Conservation (phyloP, 2,797 vertebrate species). For the Coluber constrictor region DNA sequence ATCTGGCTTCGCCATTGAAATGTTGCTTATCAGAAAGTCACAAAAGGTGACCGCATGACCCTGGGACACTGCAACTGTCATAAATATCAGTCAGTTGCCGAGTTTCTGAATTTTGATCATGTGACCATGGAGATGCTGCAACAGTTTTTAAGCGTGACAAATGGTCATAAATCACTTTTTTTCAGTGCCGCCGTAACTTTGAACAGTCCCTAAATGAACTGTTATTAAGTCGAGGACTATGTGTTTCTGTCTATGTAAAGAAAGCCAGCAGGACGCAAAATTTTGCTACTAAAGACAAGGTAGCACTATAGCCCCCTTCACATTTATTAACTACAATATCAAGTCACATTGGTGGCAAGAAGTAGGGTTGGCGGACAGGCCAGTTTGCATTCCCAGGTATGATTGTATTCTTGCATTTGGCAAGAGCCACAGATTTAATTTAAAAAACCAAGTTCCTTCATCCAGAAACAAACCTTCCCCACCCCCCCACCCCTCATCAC, state of each 20-base stretch:
- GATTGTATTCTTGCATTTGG: slow-evolving; percentile 11
- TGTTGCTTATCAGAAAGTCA: neutral
- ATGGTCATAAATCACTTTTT: neutral
- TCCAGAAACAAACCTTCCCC: neutral
- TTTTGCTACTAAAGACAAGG: slow-evolving; percentile 6
- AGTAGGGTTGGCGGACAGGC: neutral
- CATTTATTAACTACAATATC: slow-evolving; percentile 36
- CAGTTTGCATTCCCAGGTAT: neutral
- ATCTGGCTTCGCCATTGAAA: neutral
- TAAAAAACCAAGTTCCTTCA: slow-evolving; percentile 34
- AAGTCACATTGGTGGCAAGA: slow-evolving; percentile 25
- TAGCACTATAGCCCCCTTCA: neutral
- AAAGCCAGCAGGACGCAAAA: neutral
- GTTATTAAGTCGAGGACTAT: neutral
- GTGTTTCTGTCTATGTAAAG: neutral
- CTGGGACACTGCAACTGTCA: neutral
- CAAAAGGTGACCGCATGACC: neutral
- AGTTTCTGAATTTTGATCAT: neutral
- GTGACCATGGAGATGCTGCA: neutral
- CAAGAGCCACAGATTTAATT: slow-evolving; percentile 18
- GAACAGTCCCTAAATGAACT: neutral
- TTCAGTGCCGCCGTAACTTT: neutral
- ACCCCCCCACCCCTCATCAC: neutral
- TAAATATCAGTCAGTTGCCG: neutral
- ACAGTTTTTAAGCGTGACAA: neutral